These are phyloP conservation scores for Thinocorus orbignyianus DNA, from an alignment of 2,113 vertebrate species.

Conservation along the genomic window DNA sequence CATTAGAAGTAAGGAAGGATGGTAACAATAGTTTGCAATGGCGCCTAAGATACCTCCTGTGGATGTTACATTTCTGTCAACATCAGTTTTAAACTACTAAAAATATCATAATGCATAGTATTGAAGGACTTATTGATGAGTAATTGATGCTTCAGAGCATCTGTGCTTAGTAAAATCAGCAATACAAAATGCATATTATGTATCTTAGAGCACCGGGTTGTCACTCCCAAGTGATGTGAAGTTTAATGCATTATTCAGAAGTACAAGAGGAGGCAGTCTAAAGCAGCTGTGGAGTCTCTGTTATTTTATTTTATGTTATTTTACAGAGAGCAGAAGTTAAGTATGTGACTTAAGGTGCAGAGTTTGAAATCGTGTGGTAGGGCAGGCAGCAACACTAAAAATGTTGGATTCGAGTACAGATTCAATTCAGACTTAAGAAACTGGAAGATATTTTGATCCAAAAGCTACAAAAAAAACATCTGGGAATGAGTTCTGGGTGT, in stretches of 20 bases:
- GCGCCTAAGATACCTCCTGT: neutral
- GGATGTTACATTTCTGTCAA: neutral
- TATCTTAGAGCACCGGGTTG: conserved; percentile 15
- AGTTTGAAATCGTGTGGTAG: neutral
- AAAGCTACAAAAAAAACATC: conserved; percentile 27
- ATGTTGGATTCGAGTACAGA: conserved; percentile 18
- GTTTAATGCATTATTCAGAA: conserved; percentile 51
- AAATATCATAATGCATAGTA: neutral
- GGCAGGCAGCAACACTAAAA: neutral
- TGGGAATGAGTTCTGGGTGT: conserved; percentile 15
- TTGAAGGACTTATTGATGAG: conserved; percentile 36
- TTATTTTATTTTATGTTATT: conserved; percentile 7
- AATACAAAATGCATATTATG: conserved; percentile 24
- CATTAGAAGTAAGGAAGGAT: neutral
- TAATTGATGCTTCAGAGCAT: conserved; percentile 29
- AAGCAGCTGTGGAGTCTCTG: conserved; percentile 1
- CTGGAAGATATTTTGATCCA: conserved; percentile 55
- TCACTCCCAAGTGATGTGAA: conserved; percentile 42
- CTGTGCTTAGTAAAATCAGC: conserved; percentile 33
- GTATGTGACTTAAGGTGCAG: conserved; percentile 2
- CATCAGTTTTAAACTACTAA: neutral
- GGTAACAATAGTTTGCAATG: neutral
- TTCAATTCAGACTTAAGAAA: conserved; percentile 46
- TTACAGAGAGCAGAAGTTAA: neutral
- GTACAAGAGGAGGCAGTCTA: neutral